Percentiles rank a stretch among this genome's conserved stretches.
Evolutionary conservation across 2,113 vertebrate genomes (phyloP).

Genomic region (Martes martes): DNA sequence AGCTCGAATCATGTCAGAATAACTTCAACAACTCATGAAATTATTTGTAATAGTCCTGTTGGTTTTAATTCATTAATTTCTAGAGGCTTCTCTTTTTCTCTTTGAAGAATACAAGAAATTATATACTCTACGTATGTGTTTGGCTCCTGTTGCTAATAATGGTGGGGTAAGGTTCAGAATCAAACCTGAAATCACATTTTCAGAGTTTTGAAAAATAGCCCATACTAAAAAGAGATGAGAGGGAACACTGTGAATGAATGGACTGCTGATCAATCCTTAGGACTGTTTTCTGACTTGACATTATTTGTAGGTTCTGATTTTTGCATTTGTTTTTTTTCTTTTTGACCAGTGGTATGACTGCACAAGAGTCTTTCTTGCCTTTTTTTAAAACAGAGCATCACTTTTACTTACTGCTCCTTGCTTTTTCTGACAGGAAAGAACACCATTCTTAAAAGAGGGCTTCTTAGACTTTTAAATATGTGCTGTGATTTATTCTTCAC

Average conservation of each 20-base stretch:
- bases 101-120: neutral
- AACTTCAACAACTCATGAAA: neutral
- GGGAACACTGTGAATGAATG: neutral
- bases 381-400: neutral
- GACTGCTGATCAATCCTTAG: neutral
- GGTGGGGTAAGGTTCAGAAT: neutral
- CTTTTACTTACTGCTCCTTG: neutral
- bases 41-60: neutral
- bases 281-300: neutral
- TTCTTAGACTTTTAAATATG: slow-evolving; percentile 36
- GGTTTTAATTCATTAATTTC: neutral
- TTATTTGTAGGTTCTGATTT: neutral
- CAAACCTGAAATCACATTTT: neutral
- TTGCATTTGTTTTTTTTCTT: slow-evolving; percentile 5
- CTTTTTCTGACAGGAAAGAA: neutral
- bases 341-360: neutral
- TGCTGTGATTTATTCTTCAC: neutral
- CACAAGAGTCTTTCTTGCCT: neutral
- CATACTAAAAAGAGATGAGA: neutral
- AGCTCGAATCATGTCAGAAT: neutral
- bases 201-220: neutral
- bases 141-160: neutral
- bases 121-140: neutral
- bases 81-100: neutral
- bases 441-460: neutral